These are phyloP conservation scores for Greenwoodochromis staneri DNA, from an alignment of 2,113 vertebrate genomes.

Conservation along the genomic window DNA sequence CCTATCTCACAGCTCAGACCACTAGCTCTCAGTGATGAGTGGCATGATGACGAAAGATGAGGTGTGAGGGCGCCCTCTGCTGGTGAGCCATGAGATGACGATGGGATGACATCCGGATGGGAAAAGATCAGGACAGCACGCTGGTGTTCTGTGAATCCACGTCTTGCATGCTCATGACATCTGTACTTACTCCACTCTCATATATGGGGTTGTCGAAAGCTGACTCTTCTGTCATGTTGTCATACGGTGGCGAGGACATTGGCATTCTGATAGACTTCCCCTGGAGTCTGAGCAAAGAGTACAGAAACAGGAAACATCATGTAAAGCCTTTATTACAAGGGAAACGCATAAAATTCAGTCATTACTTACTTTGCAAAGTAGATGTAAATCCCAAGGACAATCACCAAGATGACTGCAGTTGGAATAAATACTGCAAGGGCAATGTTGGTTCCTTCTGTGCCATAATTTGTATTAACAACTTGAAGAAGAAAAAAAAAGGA, in stretches of 20 bases:
- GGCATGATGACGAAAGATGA: not conserved
- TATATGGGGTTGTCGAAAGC: constrained; percentile 94
- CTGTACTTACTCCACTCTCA: constrained; percentile 91
- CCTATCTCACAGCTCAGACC: not conserved
- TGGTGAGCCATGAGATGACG: constrained; percentile 45
- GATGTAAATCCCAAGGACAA: constrained; percentile 83
- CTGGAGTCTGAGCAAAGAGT: constrained; percentile 74
- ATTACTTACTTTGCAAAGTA: constrained; percentile 87
- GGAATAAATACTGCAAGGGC: constrained; percentile 87
- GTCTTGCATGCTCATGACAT: constrained; percentile 63
- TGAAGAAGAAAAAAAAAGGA: not conserved
- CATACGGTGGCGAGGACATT: constrained; percentile 75
- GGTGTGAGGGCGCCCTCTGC: constrained; percentile 35
- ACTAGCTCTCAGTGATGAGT: not conserved
- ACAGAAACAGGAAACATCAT: not conserved
- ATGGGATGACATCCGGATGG: constrained; percentile 5
- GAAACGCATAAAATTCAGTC: not conserved
- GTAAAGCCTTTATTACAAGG: not conserved
- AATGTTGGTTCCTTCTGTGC: constrained; percentile 78
- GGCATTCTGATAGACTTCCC: constrained; percentile 83
- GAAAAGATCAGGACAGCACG: constrained; percentile 66
- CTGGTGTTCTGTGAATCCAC: constrained; percentile 70
- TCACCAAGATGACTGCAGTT: constrained; percentile 75
- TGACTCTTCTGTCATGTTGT: constrained; percentile 90
- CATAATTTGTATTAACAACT: constrained; percentile 78